These are phyloP conservation scores for Morpho helenor DNA, from an alignment of 2,888 invertebrate species.

Conservation along the genomic window DNA sequence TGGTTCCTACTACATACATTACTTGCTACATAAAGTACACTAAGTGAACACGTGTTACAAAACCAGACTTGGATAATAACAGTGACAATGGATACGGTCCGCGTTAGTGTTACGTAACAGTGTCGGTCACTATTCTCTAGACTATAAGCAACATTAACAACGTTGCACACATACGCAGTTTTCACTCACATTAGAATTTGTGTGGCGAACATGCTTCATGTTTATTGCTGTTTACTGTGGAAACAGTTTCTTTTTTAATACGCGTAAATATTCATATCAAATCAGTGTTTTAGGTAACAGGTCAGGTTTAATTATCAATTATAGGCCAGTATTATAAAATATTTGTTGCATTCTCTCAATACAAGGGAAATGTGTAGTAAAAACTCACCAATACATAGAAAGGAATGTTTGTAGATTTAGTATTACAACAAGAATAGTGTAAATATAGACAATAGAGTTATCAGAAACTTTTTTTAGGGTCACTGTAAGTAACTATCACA, in stretches of 20 bases:
- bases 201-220: slow-evolving; percentile 23
- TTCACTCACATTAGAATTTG: slow-evolving; percentile 16
- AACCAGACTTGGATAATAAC: slow-evolving; percentile 19
- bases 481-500: too few species aligned
- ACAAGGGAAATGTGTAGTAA: too few species aligned
- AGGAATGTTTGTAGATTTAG: too few species aligned
- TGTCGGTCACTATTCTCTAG: slow-evolving; percentile 29
- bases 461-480: too few species aligned
- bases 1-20: slow-evolving; percentile 18
- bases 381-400: too few species aligned
- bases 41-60: slow-evolving; percentile 5
- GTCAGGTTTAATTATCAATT: too few species aligned
- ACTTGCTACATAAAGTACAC: slow-evolving; percentile 16
- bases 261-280: too few species aligned
- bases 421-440: too few species aligned
- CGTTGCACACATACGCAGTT: slow-evolving; percentile 9
- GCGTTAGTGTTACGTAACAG: slow-evolving; percentile 26
- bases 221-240: slow-evolving; percentile 16
- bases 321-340: too few species aligned
- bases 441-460: too few species aligned
- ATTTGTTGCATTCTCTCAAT: too few species aligned
- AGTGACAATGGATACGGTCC: slow-evolving; percentile 16
- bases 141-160: slow-evolving; percentile 16
- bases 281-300: too few species aligned
- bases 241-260: slow-evolving; percentile 11